These are phyloP conservation scores for Vipera latastei DNA, from an alignment of 2,797 vertebrate genomes.

Conservation along the genomic window DNA sequence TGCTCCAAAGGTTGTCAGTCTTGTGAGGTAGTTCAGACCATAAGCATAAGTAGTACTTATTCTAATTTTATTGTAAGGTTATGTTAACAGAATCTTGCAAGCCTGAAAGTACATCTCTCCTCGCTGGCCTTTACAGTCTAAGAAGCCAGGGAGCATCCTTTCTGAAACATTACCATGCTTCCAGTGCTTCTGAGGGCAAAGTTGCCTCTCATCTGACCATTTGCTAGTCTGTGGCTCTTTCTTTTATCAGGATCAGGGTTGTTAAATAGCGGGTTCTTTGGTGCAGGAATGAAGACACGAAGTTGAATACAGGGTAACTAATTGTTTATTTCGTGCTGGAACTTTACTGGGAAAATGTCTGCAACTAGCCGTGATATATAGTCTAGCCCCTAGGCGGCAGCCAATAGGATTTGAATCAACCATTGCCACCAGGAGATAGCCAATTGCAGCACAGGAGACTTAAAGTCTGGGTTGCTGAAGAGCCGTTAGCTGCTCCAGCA, in stretches of 20 bases:
- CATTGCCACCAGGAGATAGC: too few relatives aligned
- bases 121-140: not conserved
- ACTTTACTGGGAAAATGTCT: too few relatives aligned
- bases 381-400: too few relatives aligned
- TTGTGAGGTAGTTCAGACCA: not conserved
- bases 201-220: not conserved
- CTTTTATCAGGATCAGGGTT: not conserved
- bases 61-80: not conserved
- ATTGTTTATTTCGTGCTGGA: too few relatives aligned
- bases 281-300: too few relatives aligned
- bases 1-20: not conserved
- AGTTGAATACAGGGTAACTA: too few relatives aligned
- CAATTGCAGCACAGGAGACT: too few relatives aligned
- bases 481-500: too few relatives aligned
- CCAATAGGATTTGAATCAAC: too few relatives aligned
- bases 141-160: not conserved
- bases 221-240: not conserved
- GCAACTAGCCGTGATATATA: too few relatives aligned
- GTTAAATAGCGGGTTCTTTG: too few relatives aligned
- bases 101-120: not conserved
- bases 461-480: too few relatives aligned
- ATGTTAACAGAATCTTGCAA: not conserved
- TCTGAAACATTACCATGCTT: not conserved
- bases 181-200: not conserved
- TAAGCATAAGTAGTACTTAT: not conserved